phyloP scores from a whole-genome alignment of 2,888 invertebrate genomes.

The Trachelus tabidus region DNA sequence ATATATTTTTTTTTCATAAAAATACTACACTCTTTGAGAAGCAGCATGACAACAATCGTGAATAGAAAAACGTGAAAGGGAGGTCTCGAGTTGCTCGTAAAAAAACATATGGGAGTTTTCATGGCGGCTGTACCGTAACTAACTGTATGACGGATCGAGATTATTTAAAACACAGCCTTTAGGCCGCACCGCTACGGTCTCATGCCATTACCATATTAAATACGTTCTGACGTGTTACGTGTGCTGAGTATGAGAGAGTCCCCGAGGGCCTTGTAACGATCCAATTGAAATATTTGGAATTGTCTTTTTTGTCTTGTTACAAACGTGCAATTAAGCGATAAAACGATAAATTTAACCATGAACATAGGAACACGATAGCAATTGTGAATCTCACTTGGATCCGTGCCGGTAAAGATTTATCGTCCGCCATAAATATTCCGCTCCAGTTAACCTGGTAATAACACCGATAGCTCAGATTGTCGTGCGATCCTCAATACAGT shows the following conservation, averaged over 20 bases:
- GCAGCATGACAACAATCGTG: background rate
- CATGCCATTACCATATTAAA: slow-evolving; percentile 11
- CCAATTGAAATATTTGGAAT: background rate
- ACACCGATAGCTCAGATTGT: background rate
- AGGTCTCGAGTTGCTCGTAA: background rate
- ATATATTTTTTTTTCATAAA: background rate
- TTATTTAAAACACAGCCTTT: slow-evolving; percentile 15
- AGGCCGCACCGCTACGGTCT: background rate
- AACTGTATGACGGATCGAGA: slow-evolving; percentile 9
- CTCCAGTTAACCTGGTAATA: background rate
- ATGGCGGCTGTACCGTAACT: background rate
- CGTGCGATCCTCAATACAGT: background rate
- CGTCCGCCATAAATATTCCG: background rate
- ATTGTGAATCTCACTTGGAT: background rate
- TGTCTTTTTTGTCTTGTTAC: background rate
- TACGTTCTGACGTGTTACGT: slow-evolving; percentile 12
- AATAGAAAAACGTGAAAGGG: background rate
- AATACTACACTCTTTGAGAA: background rate
- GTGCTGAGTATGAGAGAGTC: background rate
- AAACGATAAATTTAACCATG: background rate
- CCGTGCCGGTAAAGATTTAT: background rate
- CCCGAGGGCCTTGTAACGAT: background rate
- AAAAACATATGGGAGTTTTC: background rate
- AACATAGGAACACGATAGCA: background rate
- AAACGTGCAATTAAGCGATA: background rate